These are phyloP conservation scores for Napeogenes inachia DNA, from an alignment of 2,888 invertebrate genomes.

Conservation along the genomic window DNA sequence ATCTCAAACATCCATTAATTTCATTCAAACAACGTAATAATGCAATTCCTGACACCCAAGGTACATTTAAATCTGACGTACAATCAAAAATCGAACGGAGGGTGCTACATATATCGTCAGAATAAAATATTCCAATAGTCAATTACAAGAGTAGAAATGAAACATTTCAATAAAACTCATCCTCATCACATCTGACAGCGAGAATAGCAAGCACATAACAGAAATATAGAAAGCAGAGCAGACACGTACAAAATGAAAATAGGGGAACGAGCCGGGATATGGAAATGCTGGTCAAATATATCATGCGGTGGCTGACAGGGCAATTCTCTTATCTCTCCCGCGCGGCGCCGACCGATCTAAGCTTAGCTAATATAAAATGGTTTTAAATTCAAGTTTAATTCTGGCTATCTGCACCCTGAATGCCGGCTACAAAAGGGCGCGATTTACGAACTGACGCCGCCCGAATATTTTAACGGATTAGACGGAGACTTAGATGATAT, in stretches of 20 bases:
- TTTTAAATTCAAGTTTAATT: conserved; percentile 78
- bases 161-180: conserved; percentile 28
- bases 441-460: conserved; percentile 75
- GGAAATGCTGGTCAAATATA: conserved; percentile 94
- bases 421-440: conserved; percentile 65
- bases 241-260: conserved; percentile 78
- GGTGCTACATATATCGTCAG: conserved; percentile 8
- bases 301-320: conserved; percentile 92
- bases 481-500: conserved; percentile 6
- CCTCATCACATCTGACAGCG: conserved; percentile 49
- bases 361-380: conserved; percentile 79
- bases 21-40: no score
- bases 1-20: no score
- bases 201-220: conserved; percentile 35
- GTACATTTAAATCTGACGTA: no score
- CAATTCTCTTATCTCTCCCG: conserved; percentile 90
- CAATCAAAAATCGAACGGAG: no score
- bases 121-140: conserved; percentile 23
- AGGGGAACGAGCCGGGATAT: conserved; percentile 69
- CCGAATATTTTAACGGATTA: conserved; percentile 47
- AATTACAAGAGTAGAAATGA: neutral
- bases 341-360: conserved; percentile 77
- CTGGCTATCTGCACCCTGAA: conserved; percentile 66
- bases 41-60: no score
- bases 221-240: conserved; percentile 58